phyloP scores from a whole-genome alignment of 2,797 vertebrate genomes.

The Eulemur albifrons region DNA sequence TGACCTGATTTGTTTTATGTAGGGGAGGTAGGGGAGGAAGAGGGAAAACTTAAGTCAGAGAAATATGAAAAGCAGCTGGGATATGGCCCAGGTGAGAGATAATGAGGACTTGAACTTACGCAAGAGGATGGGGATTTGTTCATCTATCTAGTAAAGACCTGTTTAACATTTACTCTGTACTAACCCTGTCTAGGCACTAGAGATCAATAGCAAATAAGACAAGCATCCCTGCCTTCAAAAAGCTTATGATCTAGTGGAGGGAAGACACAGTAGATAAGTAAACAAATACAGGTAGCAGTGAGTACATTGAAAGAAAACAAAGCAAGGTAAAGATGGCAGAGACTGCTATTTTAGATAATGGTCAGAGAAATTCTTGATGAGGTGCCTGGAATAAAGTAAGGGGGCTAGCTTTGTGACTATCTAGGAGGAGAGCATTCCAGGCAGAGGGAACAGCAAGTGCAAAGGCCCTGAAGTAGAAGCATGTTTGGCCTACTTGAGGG shows the following conservation, averaged over 20 bases:
- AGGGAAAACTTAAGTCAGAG: not conserved
- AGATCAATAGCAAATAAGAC: not conserved
- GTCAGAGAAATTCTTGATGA: conserved; percentile 19
- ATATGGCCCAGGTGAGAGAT: not conserved
- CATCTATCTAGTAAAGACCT: not conserved
- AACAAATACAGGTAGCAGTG: not conserved
- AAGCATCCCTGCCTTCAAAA: not conserved
- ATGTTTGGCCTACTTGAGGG: not conserved
- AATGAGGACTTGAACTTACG: conserved; percentile 15
- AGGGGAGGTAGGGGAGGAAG: not conserved
- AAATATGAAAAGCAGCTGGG: not conserved
- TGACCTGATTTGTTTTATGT: not conserved
- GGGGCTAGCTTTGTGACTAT: not conserved
- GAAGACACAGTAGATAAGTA: not conserved
- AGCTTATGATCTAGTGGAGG: not conserved
- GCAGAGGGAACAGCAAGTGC: not conserved
- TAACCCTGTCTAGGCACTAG: not conserved
- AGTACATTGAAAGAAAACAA: conserved; percentile 44
- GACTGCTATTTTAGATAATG: not conserved
- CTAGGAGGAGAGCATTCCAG: not conserved
- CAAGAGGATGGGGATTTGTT: not conserved
- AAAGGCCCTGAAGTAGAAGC: conserved; percentile 12
- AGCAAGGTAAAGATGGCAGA: not conserved
- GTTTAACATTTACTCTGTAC: conserved; percentile 8
- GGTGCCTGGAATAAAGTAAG: not conserved